Conservation (phyloP, 2,797 vertebrate species). For the Anniella stebbinsi region DNA sequence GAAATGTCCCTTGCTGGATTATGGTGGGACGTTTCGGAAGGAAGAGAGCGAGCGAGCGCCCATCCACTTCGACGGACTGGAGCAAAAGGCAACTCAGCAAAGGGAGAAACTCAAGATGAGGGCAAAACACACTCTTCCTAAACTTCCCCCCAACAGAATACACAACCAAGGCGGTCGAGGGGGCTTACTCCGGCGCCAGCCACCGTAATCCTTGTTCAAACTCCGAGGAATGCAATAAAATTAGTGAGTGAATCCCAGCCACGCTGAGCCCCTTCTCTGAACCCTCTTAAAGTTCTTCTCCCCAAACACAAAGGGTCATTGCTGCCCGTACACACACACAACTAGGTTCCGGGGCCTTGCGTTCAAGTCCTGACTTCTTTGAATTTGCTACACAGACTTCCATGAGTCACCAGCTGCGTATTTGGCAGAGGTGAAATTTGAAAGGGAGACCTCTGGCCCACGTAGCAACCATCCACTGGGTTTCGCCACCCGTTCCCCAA, state of each 20-base stretch:
- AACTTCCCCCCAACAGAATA: background rate
- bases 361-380: background rate
- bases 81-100: background rate
- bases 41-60: background rate
- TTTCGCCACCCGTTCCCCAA: too few relatives aligned
- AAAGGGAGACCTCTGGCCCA: background rate
- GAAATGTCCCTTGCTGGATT: background rate
- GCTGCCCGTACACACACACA: too few relatives aligned
- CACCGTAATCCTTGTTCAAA: conserved; percentile 3
- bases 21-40: background rate
- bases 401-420: background rate
- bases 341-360: too few relatives aligned
- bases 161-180: background rate
- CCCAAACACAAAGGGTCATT: too few relatives aligned
- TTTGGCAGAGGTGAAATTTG: background rate
- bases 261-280: background rate
- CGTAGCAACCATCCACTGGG: background rate
- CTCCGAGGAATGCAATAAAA: background rate
- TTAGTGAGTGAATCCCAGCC: background rate
- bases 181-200: background rate
- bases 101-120: background rate
- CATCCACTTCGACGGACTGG: background rate
- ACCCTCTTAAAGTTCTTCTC: background rate
- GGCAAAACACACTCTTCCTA: background rate
- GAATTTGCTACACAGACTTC: background rate